These are phyloP conservation scores for Arctopsyche grandis DNA, from an alignment of 1,140 invertebrate species.

Conservation along the genomic window DNA sequence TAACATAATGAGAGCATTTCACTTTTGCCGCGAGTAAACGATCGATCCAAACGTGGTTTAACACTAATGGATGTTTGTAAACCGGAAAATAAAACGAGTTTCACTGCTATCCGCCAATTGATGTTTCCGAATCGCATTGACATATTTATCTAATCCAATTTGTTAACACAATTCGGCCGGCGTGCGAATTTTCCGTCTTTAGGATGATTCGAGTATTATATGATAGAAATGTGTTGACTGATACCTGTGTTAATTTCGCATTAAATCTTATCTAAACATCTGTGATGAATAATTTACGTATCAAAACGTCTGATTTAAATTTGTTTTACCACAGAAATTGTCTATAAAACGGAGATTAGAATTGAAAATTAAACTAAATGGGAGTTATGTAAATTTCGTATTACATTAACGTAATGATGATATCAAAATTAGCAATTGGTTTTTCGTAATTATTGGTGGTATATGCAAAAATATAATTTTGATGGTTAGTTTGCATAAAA, in stretches of 20 bases:
- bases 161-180: not conserved
- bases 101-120: conserved; percentile 32
- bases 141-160: conserved; percentile 17
- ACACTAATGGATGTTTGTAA: conserved; percentile 28
- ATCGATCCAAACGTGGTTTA: not conserved
- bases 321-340: not conserved
- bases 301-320: conserved; percentile 3
- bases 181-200: not conserved
- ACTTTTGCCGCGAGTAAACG: conserved; percentile 35
- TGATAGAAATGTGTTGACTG: too few species aligned
- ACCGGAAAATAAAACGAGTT: conserved; percentile 36
- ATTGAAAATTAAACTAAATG: not conserved
- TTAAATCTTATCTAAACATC: not conserved
- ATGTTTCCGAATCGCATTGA: conserved; percentile 25
- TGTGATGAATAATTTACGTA: too few species aligned
- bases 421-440: not conserved
- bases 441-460: too few species aligned
- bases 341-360: not conserved
- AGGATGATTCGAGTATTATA: too few species aligned
- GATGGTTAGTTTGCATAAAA: too few species aligned
- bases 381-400: not conserved
- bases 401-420: not conserved
- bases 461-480: too few species aligned
- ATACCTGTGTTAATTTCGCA: too few species aligned
- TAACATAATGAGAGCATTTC: conserved; percentile 38